Percentiles rank a stretch among this genome's conserved stretches.
Evolutionary conservation across 2,888 invertebrate species (phyloP).

Genomic region (Aphidius colemani): DNA sequence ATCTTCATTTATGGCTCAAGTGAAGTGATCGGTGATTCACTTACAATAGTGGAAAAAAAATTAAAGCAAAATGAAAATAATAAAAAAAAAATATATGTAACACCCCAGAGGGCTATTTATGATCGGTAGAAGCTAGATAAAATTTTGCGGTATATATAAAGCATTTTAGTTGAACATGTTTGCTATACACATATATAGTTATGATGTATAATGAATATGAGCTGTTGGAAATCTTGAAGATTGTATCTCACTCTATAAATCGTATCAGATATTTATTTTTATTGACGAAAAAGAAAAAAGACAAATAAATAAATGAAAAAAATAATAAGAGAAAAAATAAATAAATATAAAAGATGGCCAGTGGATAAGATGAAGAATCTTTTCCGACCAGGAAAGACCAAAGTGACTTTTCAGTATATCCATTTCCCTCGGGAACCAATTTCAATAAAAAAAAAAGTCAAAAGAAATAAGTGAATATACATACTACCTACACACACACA

Average conservation of each 20-base stretch:
- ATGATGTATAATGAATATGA: conserved; percentile 26
- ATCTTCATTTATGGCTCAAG: conserved; percentile 46
- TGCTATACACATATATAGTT: neutral
- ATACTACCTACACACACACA: neutral
- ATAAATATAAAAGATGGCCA: conserved; percentile 11
- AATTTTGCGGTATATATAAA: conserved; percentile 2
- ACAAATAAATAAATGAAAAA: conserved; percentile 4
- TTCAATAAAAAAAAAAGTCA: conserved; percentile 45
- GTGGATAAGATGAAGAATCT: neutral
- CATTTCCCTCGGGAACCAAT: conserved; percentile 53
- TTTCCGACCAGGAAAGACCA: conserved; percentile 26
- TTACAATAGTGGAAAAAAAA: conserved; percentile 48
- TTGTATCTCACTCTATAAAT: conserved; percentile 3
- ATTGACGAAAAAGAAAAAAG: conserved; percentile 16
- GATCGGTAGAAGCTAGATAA: conserved; percentile 10
- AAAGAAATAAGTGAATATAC: conserved; percentile 15
- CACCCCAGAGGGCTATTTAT: neutral
- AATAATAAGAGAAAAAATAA: neutral
- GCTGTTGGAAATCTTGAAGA: conserved; percentile 3
- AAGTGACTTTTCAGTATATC: conserved; percentile 23
- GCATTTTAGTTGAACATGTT: too few relatives aligned
- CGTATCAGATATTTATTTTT: conserved; percentile 24
- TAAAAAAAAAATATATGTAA: neutral
- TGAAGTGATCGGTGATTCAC: conserved; percentile 55
- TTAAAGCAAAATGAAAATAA: too few relatives aligned